These are phyloP conservation scores for Lates calcarifer DNA, from an alignment of 2,113 vertebrate species.

Conservation along the genomic window DNA sequence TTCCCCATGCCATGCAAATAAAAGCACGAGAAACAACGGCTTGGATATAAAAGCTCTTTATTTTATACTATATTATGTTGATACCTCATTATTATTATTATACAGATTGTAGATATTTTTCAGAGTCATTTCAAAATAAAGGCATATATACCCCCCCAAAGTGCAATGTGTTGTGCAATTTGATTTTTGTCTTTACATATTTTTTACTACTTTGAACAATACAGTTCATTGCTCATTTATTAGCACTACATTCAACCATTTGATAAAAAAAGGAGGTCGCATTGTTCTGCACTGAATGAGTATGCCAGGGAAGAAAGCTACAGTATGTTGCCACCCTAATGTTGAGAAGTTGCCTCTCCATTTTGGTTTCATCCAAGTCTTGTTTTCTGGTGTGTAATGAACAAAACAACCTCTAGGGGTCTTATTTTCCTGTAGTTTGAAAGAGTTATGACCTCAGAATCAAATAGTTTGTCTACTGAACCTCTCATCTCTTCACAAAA, in stretches of 20 bases:
- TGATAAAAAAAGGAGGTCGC: background rate
- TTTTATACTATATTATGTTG: conserved; percentile 39
- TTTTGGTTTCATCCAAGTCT: background rate
- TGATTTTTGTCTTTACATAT: conserved; percentile 8
- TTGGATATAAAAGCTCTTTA: conserved; percentile 18
- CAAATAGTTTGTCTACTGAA: background rate
- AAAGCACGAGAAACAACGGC: conserved; percentile 18
- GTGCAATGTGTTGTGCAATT: conserved; percentile 8
- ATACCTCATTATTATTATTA: conserved; percentile 6
- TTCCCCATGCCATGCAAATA: conserved; percentile 13
- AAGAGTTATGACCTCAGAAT: background rate
- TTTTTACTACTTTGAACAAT: background rate
- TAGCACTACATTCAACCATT: background rate
- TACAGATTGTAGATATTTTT: conserved; percentile 49
- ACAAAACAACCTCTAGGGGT: background rate
- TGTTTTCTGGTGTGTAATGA: conserved; percentile 5
- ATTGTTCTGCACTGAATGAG: no score
- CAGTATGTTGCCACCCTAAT: no score
- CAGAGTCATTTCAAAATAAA: conserved; percentile 68
- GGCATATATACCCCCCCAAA: conserved; percentile 7
- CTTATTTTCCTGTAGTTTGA: background rate
- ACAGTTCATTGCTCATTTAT: no score
- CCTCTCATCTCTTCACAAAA: background rate
- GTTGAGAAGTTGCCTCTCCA: background rate
- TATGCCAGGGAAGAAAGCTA: background rate